phyloP scores from a whole-genome alignment of 2,113 vertebrate genomes.

The Oncorhynchus clarkii region DNA sequence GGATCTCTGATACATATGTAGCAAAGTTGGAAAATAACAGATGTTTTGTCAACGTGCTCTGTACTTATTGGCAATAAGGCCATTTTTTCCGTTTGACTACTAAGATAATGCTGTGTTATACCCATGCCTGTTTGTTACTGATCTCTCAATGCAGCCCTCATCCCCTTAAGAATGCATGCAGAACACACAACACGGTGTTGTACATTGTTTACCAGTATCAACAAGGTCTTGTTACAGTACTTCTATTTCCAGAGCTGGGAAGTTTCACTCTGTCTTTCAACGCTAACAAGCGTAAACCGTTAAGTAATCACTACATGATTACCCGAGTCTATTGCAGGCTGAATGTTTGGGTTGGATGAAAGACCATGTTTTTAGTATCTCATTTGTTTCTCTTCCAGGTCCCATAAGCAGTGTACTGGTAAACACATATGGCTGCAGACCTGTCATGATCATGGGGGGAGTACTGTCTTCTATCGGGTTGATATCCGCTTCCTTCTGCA shows the following conservation, averaged over 20 bases:
- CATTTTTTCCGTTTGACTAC: not conserved
- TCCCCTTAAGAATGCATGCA: not conserved
- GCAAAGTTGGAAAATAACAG: not conserved
- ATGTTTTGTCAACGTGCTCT: not conserved
- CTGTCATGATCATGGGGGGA: constrained; percentile 89
- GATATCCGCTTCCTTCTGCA: constrained; percentile 89
- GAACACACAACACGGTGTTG: not conserved
- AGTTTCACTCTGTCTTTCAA: not conserved
- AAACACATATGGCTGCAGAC: constrained; percentile 91
- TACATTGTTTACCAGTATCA: constrained; percentile 15
- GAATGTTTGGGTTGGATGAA: not conserved
- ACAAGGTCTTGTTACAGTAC: not conserved
- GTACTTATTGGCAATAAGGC: no score
- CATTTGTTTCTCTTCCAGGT: constrained; percentile 67
- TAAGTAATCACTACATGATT: constrained; percentile 22
- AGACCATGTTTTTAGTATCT: constrained; percentile 3
- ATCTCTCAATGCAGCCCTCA: no score
- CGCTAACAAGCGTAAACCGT: constrained; percentile 47
- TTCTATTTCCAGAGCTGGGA: constrained; percentile 43
- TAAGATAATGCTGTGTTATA: no score
- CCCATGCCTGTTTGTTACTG: no score
- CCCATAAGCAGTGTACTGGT: constrained; percentile 94
- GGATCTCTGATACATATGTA: no score
- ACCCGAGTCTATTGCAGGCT: not conserved
- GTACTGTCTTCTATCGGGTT: constrained; percentile 84